Percentiles rank a stretch among this genome's conserved stretches.
Evolutionary conservation across 2,113 vertebrate species (phyloP).

Genomic region (Odocoileus virginianus): DNA sequence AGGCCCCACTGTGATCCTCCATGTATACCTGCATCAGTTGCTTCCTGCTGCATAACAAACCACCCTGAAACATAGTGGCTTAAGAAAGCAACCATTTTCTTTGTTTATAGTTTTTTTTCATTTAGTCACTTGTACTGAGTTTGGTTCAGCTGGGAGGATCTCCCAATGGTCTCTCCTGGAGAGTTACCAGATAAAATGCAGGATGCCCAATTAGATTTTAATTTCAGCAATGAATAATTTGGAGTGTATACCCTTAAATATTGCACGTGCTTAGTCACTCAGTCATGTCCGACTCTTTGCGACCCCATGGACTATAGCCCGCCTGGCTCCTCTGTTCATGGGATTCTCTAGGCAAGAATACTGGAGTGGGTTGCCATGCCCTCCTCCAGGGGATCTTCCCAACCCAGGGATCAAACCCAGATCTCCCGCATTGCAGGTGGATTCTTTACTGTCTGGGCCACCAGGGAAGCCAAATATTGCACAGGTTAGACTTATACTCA

Average conservation of each 20-base stretch:
- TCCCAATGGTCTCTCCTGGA: not conserved
- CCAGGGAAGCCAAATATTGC: not conserved
- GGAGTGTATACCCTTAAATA: not conserved
- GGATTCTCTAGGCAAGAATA: not conserved
- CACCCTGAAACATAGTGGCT: not conserved
- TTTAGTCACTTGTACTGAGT: not conserved
- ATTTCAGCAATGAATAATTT: not conserved
- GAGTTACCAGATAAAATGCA: not conserved
- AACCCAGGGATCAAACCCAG: not conserved
- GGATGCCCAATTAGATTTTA: not conserved
- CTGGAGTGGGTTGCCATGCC: not conserved
- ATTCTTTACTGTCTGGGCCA: not conserved
- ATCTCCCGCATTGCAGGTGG: not conserved
- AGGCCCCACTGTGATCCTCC: not conserved
- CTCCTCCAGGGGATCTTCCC: not conserved
- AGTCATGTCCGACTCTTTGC: not conserved
- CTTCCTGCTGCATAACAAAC: not conserved
- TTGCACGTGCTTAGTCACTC: not conserved
- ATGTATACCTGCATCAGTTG: fast-evolving
- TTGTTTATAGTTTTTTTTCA: not conserved
- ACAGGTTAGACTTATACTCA: not conserved
- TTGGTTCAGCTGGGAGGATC: not conserved
- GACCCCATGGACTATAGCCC: not conserved
- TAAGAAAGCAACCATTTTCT: not conserved
- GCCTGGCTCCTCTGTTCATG: not conserved